A percentile compares a stretch with the other conserved stretches of the same genome.
Evolutionary conservation across 2,113 vertebrate genomes (phyloP).

Genomic region (Rousettus leschenaultii): DNA sequence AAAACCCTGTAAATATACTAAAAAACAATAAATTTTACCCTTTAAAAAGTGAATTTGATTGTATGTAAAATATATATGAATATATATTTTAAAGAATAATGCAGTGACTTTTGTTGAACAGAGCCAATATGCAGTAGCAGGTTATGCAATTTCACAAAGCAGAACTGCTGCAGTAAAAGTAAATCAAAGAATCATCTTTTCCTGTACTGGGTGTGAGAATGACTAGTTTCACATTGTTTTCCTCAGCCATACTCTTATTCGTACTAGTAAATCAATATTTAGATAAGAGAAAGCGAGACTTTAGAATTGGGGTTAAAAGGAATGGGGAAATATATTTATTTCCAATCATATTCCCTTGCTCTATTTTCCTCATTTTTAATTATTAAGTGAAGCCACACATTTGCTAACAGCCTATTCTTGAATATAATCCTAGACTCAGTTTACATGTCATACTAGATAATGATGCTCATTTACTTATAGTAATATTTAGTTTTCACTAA

Average conservation of each 20-base stretch:
- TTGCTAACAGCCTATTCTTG: not conserved
- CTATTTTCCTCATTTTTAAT: not conserved
- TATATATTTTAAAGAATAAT: not conserved
- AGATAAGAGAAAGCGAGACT: not conserved
- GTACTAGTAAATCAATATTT: not conserved
- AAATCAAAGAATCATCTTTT: not conserved
- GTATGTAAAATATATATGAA: not conserved
- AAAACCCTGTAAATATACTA: not conserved
- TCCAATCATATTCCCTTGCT: not conserved
- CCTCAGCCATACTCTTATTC: not conserved
- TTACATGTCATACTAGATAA: not conserved
- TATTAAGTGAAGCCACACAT: not conserved
- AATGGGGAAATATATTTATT: not conserved
- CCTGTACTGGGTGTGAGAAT: not conserved
- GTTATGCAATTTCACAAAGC: not conserved
- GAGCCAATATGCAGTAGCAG: not conserved
- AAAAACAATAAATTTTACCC: not conserved
- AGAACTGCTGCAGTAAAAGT: not conserved
- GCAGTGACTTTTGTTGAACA: not conserved
- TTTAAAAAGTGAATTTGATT: not conserved
- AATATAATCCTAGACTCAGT: not conserved
- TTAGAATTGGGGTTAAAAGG: not conserved
- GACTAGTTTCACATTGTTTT: not conserved
- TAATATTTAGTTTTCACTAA: not conserved
- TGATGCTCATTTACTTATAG: not conserved